phyloP scores from a whole-genome alignment of 2,113 vertebrate species.

The Pantherophis guttatus region DNA sequence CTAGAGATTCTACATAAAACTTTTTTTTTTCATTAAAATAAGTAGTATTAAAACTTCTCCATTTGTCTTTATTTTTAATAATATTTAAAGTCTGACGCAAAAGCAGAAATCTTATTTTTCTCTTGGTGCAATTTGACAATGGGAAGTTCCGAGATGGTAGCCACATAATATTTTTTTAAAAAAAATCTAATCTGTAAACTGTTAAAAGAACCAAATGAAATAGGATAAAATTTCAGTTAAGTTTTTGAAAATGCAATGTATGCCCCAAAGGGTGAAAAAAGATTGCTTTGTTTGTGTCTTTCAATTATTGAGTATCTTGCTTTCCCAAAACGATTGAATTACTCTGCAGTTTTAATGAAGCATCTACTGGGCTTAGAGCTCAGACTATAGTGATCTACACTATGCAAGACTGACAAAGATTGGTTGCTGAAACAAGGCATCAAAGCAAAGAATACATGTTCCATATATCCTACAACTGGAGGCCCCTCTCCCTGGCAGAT shows the following conservation, averaged over 20 bases:
- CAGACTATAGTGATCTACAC: background rate
- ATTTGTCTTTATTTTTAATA: background rate
- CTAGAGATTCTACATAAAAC: background rate
- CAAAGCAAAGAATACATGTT: background rate
- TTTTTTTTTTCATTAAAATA: background rate
- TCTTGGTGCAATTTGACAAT: background rate
- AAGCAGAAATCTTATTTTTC: background rate
- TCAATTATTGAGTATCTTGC: slow-evolving; percentile 33
- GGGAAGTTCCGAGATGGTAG: background rate
- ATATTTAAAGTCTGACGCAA: background rate
- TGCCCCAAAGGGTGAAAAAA: slow-evolving; percentile 26
- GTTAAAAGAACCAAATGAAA: slow-evolving; percentile 36
- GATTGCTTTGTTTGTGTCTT: background rate
- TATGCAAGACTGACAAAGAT: background rate
- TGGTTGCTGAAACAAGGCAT: background rate
- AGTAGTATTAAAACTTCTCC: background rate
- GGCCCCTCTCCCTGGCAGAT: accelerated
- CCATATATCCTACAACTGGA: background rate
- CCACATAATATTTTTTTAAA: background rate
- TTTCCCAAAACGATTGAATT: slow-evolving; percentile 43
- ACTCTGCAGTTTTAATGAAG: slow-evolving; percentile 39
- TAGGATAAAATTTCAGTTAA: slow-evolving; percentile 24
- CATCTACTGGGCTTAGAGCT: background rate
- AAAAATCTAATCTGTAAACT: slow-evolving; percentile 18
- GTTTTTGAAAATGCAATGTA: slow-evolving; percentile 31